phyloP scores from a whole-genome alignment of 2,797 vertebrate genomes.

The Distichodus sexfasciatus region DNA sequence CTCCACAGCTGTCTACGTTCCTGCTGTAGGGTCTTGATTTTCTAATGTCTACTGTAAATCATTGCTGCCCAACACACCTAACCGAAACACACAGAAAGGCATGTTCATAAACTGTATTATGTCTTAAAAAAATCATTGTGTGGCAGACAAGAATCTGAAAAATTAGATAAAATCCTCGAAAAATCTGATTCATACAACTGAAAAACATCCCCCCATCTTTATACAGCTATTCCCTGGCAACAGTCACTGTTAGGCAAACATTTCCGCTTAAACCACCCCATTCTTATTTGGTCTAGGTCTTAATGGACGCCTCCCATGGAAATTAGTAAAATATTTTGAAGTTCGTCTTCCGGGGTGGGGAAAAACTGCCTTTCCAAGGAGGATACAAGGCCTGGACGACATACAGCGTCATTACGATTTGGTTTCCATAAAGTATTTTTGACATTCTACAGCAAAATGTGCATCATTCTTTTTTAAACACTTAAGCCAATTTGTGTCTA shows the following conservation, averaged over 20 bases:
- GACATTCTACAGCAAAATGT: no score
- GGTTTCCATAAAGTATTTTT: no score
- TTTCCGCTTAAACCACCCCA: not conserved
- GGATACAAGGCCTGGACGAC: no score
- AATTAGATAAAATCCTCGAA: no score
- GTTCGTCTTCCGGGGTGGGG: not conserved
- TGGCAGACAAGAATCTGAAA: no score
- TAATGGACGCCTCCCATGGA: not conserved
- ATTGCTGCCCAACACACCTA: not conserved
- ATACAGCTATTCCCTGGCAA: not conserved
- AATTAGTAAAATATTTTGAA: not conserved
- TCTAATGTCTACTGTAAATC: conserved; percentile 18
- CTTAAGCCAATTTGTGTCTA: no score
- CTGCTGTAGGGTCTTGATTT: not conserved
- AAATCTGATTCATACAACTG: no score
- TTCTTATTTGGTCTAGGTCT: not conserved
- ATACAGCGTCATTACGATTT: no score
- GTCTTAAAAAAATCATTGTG: not conserved
- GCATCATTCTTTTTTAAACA: no score
- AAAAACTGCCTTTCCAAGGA: not conserved
- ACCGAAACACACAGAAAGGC: not conserved
- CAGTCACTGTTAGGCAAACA: not conserved
- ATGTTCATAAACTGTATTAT: not conserved
- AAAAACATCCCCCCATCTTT: no score
- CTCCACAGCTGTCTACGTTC: conserved; percentile 4